These are phyloP conservation scores for Caenorhabditis zanzibari DNA, from an alignment of 2,888 invertebrate genomes.

Conservation along the genomic window DNA sequence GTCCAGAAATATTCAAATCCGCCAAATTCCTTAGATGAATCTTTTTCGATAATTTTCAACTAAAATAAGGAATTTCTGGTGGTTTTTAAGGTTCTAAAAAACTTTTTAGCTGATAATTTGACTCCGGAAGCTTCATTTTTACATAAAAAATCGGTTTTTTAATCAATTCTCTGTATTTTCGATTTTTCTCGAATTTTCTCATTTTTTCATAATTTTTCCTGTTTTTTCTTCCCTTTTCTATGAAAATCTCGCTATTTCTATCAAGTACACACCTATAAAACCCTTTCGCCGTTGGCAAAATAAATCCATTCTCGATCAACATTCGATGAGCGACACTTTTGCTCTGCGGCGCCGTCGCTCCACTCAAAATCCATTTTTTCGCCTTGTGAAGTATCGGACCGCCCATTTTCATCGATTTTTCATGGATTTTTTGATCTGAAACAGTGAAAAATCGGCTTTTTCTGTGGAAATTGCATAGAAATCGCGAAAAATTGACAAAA, in stretches of 20 bases:
- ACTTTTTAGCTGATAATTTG: too few species aligned
- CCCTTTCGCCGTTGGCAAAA: constrained; percentile 72
- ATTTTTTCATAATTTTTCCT: constrained; percentile 6
- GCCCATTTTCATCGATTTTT: constrained; percentile 29
- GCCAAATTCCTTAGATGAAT: too few species aligned
- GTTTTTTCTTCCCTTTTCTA: background rate
- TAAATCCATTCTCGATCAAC: constrained; percentile 77
- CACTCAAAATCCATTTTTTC: constrained; percentile 68
- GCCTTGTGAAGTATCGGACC: constrained; percentile 63
- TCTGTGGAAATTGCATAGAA: background rate
- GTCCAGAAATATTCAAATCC: too few species aligned
- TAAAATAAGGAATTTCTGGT: too few species aligned
- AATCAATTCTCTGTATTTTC: background rate
- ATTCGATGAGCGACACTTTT: constrained; percentile 76
- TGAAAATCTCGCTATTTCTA: background rate
- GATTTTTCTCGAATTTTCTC: background rate
- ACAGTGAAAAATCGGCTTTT: background rate
- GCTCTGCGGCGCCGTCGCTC: constrained; percentile 63
- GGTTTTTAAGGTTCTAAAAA: too few species aligned
- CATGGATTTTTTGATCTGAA: background rate
- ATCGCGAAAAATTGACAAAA: background rate
- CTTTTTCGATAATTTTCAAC: too few species aligned
- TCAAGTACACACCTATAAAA: constrained; percentile 69
- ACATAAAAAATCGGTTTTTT: background rate
- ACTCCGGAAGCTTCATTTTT: too few species aligned